Percentiles rank a stretch among this genome's conserved stretches.
phyloP scores from a whole-genome alignment of 2,113 vertebrate species.

The Trachemys scripta region DNA sequence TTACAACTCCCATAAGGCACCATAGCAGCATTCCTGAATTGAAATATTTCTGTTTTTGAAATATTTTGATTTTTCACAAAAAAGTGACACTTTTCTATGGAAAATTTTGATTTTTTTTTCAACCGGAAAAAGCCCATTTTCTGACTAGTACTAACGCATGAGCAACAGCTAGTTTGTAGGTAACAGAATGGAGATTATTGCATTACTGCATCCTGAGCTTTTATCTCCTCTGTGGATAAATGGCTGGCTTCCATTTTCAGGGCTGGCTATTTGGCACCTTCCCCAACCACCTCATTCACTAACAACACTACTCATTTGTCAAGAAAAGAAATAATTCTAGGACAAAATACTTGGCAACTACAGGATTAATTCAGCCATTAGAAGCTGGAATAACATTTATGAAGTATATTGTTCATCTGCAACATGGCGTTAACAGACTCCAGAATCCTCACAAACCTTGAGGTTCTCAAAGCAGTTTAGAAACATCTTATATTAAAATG shows the following conservation, averaged over 20 bases:
- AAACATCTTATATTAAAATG: not conserved
- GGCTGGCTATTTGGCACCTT: not conserved
- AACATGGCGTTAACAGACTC: too few species aligned
- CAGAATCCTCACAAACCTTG: too few species aligned
- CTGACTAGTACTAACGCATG: not conserved
- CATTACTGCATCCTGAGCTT: not conserved
- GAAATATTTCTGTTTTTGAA: too few species aligned
- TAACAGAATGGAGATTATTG: not conserved
- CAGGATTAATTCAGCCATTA: not conserved
- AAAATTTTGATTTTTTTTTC: not conserved
- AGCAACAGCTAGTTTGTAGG: not conserved
- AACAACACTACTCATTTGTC: not conserved
- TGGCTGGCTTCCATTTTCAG: not conserved
- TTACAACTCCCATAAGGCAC: too few species aligned
- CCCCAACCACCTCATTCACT: not conserved
- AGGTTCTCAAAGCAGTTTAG: not conserved
- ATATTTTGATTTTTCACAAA: too few species aligned
- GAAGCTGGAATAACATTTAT: not conserved
- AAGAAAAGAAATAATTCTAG: not conserved
- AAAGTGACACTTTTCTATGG: not conserved
- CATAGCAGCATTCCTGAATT: too few species aligned
- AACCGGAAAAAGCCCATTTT: not conserved
- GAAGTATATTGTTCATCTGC: too few species aligned
- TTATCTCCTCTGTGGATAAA: not conserved
- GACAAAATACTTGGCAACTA: not conserved